Evolutionary conservation across 2,797 vertebrate genomes (phyloP).

Genomic region (Hydrocynus forskahlii): DNA sequence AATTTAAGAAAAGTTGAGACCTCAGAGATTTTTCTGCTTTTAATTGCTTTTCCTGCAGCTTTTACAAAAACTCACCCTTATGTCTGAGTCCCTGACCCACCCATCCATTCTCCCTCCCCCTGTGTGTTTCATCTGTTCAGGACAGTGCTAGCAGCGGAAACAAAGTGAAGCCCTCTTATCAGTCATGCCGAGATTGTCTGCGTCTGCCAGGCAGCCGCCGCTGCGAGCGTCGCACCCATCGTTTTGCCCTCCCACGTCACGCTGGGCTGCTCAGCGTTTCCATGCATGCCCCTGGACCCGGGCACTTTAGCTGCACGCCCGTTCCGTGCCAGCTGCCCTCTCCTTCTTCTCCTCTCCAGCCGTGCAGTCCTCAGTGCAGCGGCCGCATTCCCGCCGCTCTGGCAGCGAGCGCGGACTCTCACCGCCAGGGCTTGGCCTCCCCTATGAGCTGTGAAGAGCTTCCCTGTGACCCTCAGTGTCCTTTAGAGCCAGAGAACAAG

Average conservation of each 20-base stretch:
- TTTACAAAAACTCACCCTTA: constrained; percentile 38
- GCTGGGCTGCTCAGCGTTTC: constrained; percentile 67
- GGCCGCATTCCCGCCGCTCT: constrained; percentile 56
- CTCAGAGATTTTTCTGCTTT: neutral
- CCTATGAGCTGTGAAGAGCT: constrained; percentile 75
- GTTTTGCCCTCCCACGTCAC: constrained; percentile 67
- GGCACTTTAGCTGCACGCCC: constrained; percentile 66
- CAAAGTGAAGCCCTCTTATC: constrained; percentile 93
- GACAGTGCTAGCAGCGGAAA: constrained; percentile 89
- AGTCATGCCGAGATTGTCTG: constrained; percentile 88
- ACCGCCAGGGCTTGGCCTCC: constrained; percentile 65
- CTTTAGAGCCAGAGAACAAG: constrained; percentile 68
- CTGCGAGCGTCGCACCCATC: constrained; percentile 62
- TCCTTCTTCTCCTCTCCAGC: constrained; percentile 57
- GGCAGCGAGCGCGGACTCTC: constrained; percentile 44
- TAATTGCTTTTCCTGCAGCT: constrained; percentile 30
- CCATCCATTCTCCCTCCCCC: constrained; percentile 49
- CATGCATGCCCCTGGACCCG: constrained; percentile 68
- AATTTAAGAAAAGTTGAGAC: neutral
- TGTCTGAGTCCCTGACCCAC: constrained; percentile 38
- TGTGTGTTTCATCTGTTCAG: constrained; percentile 75
- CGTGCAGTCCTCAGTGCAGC: constrained; percentile 66
- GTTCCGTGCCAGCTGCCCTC: constrained; percentile 45
- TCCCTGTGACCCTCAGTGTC: constrained; percentile 54
- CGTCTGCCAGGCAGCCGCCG: constrained; percentile 74